Evolutionary conservation across 2,888 invertebrate species (phyloP).

Genomic region (Apamea sordens): DNA sequence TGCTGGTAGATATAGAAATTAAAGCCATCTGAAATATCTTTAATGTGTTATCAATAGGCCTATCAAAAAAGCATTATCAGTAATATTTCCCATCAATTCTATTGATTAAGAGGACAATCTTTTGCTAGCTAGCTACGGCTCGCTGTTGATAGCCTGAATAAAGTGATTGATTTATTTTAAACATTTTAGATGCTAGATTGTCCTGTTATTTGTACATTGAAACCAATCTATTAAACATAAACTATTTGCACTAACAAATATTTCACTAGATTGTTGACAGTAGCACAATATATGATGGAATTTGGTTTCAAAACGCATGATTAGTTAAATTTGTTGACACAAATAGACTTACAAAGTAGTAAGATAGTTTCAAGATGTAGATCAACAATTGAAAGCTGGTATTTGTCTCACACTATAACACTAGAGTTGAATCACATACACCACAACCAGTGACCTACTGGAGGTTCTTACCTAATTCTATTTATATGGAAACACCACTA

Average conservation of each 20-base stretch:
- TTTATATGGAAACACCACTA: conserved; percentile 44
- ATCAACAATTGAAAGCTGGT: conserved; percentile 3
- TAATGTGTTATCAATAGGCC: background rate
- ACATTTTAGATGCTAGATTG: background rate
- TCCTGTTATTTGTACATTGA: conserved; percentile 7
- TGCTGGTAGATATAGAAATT: background rate
- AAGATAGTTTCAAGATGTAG: conserved; percentile 2
- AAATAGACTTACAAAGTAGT: conserved; percentile 31
- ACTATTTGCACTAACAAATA: conserved; percentile 3
- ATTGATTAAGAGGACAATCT: background rate
- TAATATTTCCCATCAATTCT: conserved; percentile 1
- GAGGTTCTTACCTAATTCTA: conserved; percentile 34
- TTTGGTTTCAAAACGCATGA: background rate
- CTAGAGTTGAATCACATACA: conserved; percentile 20
- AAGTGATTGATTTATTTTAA: background rate
- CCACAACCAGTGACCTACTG: conserved; percentile 39
- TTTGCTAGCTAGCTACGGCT: background rate
- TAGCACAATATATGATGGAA: conserved; percentile 3
- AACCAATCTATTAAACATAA: background rate
- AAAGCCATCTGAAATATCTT: no score
- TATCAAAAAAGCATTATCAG: background rate
- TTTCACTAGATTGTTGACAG: background rate
- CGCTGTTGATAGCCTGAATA: background rate
- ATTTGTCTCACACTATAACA: conserved; percentile 20
- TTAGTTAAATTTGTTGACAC: conserved; percentile 13